A percentile compares a stretch with the other conserved stretches of the same genome.
phyloP scores from a whole-genome alignment of 2,797 vertebrate genomes.

The Catostomus latipinnis region DNA sequence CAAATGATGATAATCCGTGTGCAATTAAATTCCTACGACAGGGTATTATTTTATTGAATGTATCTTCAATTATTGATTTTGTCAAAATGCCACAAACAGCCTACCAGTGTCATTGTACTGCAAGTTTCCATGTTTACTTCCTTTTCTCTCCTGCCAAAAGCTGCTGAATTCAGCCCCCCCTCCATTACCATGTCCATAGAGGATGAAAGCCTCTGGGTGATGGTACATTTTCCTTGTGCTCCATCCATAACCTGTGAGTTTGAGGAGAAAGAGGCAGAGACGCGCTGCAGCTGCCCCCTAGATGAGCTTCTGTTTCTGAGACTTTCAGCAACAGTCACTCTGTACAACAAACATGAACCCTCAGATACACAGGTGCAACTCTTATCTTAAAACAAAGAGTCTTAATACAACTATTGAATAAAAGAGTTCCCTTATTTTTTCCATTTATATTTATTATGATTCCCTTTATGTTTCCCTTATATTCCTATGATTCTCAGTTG shows the following conservation, averaged over 20 bases:
- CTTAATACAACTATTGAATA: too few species aligned
- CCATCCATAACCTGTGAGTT: slow-evolving; percentile 41
- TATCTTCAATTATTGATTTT: not conserved
- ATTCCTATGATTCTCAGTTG: not conserved
- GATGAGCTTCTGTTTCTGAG: slow-evolving; percentile 46
- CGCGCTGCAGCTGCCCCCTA: slow-evolving; percentile 63
- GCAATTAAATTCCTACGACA: too few species aligned
- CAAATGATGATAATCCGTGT: too few species aligned
- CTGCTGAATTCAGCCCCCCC: slow-evolving; percentile 71
- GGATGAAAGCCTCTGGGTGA: slow-evolving; percentile 62
- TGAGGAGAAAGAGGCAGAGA: not conserved
- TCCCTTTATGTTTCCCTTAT: too few species aligned
- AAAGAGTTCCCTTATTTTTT: too few species aligned
- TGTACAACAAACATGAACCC: slow-evolving; percentile 65
- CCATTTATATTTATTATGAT: too few species aligned
- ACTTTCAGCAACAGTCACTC: slow-evolving; percentile 69
- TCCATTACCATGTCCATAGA: slow-evolving; percentile 63
- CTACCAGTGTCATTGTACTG: not conserved
- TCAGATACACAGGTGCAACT: slow-evolving; percentile 66
- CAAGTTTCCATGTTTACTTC: not conserved
- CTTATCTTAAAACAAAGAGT: not conserved
- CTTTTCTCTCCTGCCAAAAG: not conserved
- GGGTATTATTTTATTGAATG: too few species aligned
- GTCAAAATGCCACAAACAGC: not conserved
- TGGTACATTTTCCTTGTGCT: slow-evolving; percentile 72